Base-by-base conservation (phyloP, 2,797 vertebrate genomes). In the Stomatorhinus walkeri region DNA sequence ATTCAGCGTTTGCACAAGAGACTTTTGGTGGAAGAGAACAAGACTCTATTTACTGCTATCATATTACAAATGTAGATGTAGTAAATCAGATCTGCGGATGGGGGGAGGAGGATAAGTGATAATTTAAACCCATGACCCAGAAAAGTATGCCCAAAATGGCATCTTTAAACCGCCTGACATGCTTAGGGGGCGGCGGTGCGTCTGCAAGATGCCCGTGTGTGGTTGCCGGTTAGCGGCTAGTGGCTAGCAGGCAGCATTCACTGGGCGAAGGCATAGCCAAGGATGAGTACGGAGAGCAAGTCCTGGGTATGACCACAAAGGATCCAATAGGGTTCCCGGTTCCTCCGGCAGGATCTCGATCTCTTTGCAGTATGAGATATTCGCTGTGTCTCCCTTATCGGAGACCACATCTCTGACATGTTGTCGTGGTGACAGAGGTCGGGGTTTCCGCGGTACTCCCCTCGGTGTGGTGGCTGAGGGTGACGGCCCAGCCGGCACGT, bases 21-120 rank as follows among this genome's bases (percentile, higher is more conserved):
- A 93, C 91, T 89, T 91, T 90, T 93, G 91, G 89, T 89, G 89
- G 92, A 90, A 90, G 88, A 93, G 91, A 93, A 91, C 91, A 91
- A 94, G 92, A 92, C 90, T 91, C 90, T 92, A 92, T 92, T 91
- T 92, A 92, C 91, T 92, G 92, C 94, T 95, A 94, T 95, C 93
- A 95, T 93, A 93, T 92, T 92, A 91, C 93, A 94, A 95, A 95
- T 93, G 91, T 95, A 95, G 95, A 94, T 94, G 94, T 94, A 94
- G 94, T 93, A 93, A 95, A 95, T 94, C 93, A 94, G 92, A 56
- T 56, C 48, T 68, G 61, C 3, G 61, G 61, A 49, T 28, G 84
- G 36, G 68, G 89, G 88, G 48, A 52, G 51, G 51, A 56, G 54
- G 81, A 90, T 89, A 89, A 89, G 87, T 85, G 91, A 86, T 91